These are phyloP conservation scores for Tychaedon coryphoeus DNA, from an alignment of 2,113 vertebrate species.

Conservation along the genomic window DNA sequence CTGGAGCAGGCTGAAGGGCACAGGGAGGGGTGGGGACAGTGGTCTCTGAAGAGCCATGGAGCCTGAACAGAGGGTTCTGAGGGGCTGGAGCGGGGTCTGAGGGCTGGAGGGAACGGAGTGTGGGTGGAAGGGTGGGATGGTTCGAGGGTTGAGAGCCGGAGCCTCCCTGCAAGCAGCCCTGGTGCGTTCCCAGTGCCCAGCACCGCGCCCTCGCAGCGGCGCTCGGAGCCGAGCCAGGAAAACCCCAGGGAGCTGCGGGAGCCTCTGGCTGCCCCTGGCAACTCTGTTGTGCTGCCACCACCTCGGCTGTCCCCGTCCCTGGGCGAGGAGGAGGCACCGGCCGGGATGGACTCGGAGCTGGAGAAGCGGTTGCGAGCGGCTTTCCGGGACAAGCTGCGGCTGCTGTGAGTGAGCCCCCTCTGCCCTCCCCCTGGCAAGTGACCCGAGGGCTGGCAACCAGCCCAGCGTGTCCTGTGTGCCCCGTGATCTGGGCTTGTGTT, in stretches of 20 bases:
- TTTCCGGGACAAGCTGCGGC: constrained; percentile 36
- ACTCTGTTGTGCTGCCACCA: not conserved
- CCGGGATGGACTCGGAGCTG: constrained; percentile 7
- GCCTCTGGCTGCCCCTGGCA: constrained; percentile 31
- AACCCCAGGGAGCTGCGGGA: not conserved
- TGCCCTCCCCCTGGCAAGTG: rapidly evolving
- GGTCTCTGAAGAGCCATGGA: not conserved
- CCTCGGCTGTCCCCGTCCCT: not conserved
- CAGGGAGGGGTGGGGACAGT: rapidly evolving
- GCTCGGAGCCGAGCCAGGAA: not conserved
- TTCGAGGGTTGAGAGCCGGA: not conserved
- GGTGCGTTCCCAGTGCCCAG: not conserved
- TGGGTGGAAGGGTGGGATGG: not conserved
- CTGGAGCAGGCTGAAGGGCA: not conserved
- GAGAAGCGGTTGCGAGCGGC: constrained; percentile 18
- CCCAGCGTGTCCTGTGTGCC: rapidly evolving
- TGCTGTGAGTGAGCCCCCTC: constrained; percentile 20
- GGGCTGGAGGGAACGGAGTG: not conserved
- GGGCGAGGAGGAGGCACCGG: rapidly evolving
- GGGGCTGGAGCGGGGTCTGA: rapidly evolving
- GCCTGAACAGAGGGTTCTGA: rapidly evolving
- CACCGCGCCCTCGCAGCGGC: rapidly evolving
- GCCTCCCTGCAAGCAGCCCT: rapidly evolving
- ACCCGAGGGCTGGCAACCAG: not conserved
- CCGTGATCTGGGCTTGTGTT: rapidly evolving